Evolutionary conservation across 64 coral and sea anemone species (phyloP), one percentile per base, ranked within the genome.

Genomic region (Montipora sp.): DNA sequence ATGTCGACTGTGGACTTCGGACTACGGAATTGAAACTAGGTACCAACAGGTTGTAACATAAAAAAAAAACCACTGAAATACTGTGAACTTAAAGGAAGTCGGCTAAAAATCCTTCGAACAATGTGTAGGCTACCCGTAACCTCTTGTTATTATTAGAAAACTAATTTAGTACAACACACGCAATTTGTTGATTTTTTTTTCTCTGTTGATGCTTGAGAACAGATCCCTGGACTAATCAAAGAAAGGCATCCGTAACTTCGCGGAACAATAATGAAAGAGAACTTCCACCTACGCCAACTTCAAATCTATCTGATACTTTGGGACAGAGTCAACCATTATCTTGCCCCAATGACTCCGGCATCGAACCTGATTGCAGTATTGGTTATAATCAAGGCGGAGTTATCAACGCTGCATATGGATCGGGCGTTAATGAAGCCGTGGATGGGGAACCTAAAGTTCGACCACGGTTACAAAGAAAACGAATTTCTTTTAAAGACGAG

Each of bases 401-500:
- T 15, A 5, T 86, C 1, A 94, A 90, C 21, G 44, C 51, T 14
- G 80, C 79, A 14, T 90, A 47, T 46, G 73, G 83, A 77, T 7
- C 47, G 57, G 65, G 47, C 7, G 15, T 3, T 0, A 20, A 11
- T 3, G 7, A 48, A 48, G 47, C 75, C 14, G 9, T 10, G 8
- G 83, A 46, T 1, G 51, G 63, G 10, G 4, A 49, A 23, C 36
- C 70, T 48, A 9, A 11, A 21, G 7, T 7, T 20, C 77, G 77
- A 12, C 18, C 59, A 24, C 49, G 88, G 20, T 23, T 75, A 2
- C 21, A 76, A 6, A 77, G 15, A 21, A 94, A 90, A 22, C 80
- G 76, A 36, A 94, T 94, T 10, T 94, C 87, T 23, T 94, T 94
- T 51, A 89, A 76, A 67, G 92, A 94, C 63, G 92, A 94, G 44